Evolutionary conservation across 2,797 vertebrate species (phyloP), one percentile per base, ranked within the genome.

Genomic region (Microhierax caerulescens): DNA sequence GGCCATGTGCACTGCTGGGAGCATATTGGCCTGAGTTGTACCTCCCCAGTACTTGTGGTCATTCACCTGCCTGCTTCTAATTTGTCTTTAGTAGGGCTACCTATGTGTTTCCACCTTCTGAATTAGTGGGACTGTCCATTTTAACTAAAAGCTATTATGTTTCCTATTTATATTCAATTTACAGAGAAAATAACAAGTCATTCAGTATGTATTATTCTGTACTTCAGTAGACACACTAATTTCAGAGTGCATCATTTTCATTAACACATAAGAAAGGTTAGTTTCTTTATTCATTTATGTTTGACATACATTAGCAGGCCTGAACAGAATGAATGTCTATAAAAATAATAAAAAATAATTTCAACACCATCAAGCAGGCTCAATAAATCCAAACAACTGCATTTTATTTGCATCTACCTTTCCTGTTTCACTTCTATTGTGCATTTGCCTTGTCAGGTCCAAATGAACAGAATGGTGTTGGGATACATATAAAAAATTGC

Each of bases 301-400:
- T 93, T 88, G 69, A 67, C 77, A 57, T 51, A 59, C 4, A 41
- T 11, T 70, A 90, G 21, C 28, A 79, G 24, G 11, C 7, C 81
- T 72, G 59, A 88, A 67, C 11, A 93, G 61, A 81, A 92, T 53
- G 9, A 61, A 88, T 34, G 7, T 28, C 39, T 79, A 65, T 39
- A 87, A 85, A 93, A 95, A 63, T 48, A 76, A 65, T 18, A 30
- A 87, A 94, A 90, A 85, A 72, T 47, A 3, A 78, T 84, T 95
- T 86, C 32, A 73, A 13, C 32, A 70, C 17, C 8, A 28, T 88
- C 59, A 75, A 10, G 12, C 39, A 23, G 23, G 30, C 54, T 94
- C 45, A 61, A 37, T 92, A 92, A 88, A 90, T 86, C 67, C 79
- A 64, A 53, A 73, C 22, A 81, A 63, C n/a, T 60, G 17, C 57